These are phyloP conservation scores for Chloroceryle aenea DNA, from an alignment of 2,113 vertebrate species.

Conservation along the genomic window DNA sequence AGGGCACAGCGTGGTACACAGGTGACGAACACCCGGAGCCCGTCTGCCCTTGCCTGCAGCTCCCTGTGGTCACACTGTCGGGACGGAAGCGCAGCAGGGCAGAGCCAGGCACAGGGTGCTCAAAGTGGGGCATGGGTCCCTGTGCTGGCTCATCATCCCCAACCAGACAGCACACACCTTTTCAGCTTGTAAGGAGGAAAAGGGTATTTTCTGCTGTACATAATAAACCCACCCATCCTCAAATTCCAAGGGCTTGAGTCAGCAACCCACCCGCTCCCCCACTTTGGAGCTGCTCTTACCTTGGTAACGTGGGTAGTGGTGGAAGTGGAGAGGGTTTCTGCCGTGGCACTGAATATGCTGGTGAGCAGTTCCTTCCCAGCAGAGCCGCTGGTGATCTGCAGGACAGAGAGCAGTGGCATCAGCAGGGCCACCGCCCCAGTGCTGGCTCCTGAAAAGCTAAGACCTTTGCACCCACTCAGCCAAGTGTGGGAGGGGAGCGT, in stretches of 20 bases:
- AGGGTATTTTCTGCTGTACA: neutral
- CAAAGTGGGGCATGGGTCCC: accelerated
- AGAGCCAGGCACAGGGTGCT: accelerated
- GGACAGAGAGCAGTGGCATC: neutral
- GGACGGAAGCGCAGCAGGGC: neutral
- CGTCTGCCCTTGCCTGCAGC: neutral
- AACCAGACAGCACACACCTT: neutral
- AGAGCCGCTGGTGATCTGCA: conserved; percentile 64
- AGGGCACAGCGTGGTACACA: neutral
- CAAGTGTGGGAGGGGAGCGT: accelerated
- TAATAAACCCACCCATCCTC: neutral
- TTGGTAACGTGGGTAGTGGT: conserved; percentile 99
- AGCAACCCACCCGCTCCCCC: neutral
- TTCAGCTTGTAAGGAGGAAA: neutral
- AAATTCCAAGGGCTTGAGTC: neutral
- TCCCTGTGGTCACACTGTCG: neutral
- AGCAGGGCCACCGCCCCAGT: neutral
- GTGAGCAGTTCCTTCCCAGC: conserved; percentile 79
- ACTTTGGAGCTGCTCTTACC: conserved; percentile 76
- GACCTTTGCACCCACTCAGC: neutral
- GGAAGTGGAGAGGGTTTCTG: conserved; percentile 93
- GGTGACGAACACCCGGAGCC: accelerated
- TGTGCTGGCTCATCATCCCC: accelerated
- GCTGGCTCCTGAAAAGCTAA: neutral
- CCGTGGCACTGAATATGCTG: conserved; percentile 82